Percentiles rank a stretch among this genome's conserved stretches.
phyloP scores from a whole-genome alignment of 2,888 invertebrate genomes.

The Sinopyrophorus schimmeli region DNA sequence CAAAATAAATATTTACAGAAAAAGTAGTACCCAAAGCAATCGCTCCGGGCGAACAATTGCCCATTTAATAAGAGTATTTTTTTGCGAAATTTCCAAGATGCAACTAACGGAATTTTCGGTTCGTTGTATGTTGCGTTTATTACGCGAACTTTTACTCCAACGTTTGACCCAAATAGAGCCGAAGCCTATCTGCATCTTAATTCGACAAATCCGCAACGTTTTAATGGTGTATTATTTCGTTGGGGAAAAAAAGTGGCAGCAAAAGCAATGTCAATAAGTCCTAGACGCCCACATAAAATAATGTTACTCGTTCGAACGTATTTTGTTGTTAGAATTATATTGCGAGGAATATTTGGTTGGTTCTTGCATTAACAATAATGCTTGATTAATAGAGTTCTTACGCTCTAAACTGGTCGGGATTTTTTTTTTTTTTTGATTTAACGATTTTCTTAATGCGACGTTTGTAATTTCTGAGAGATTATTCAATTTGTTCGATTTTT shows the following conservation, averaged over 20 bases:
- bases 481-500: too few species aligned
- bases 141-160: conserved; percentile 9
- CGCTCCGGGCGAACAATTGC: too few species aligned
- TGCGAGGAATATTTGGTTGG: conserved; percentile 20
- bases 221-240: conserved; percentile 5
- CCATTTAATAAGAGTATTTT: too few species aligned
- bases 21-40: too few species aligned
- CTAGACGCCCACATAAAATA: conserved; percentile 35
- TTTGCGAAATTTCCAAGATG: too few species aligned
- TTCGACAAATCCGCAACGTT: conserved; percentile 28
- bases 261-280: conserved; percentile 38
- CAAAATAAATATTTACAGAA: too few species aligned
- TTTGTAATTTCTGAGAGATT: too few species aligned
- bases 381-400: conserved; percentile 22
- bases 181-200: conserved; percentile 12
- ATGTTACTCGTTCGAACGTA: conserved; percentile 19
- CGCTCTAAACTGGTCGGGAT: conserved; percentile 5
- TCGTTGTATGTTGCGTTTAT: too few species aligned
- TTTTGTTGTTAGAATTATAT: conserved; percentile 9
- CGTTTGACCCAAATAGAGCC: conserved; percentile 29
- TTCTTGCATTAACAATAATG: conserved; percentile 23
- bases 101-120: too few species aligned
- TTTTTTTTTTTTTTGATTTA: conserved; percentile 6
- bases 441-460: not conserved
- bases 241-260: conserved; percentile 31